Evolutionary conservation across 2,797 vertebrate genomes (phyloP).

Genomic region (Acomys russatus): DNA sequence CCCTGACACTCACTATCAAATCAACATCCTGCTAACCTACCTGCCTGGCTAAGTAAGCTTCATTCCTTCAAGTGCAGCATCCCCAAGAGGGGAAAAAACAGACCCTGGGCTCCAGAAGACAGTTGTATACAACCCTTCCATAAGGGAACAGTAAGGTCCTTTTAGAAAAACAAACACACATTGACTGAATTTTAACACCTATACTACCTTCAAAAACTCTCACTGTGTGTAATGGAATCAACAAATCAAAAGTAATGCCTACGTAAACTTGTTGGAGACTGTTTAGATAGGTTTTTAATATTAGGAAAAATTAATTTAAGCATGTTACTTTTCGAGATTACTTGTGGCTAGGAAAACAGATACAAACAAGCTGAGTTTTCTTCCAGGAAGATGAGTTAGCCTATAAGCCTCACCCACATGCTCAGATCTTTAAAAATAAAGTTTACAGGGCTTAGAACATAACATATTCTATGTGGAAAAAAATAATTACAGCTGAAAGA

Average conservation of each 20-base stretch:
- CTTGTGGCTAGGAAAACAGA: slow-evolving; percentile 49
- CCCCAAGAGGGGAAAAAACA: too few relatives aligned
- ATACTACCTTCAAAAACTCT: slow-evolving; percentile 37
- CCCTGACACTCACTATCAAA: too few relatives aligned
- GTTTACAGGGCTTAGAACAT: slow-evolving; percentile 48
- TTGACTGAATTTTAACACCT: slow-evolving; percentile 29
- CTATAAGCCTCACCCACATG: neutral
- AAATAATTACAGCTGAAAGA: slow-evolving; percentile 68
- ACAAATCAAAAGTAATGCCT: slow-evolving; percentile 30
- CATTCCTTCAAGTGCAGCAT: too few relatives aligned
- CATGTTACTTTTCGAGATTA: neutral
- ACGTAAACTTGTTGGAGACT: slow-evolving; percentile 7
- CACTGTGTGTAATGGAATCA: slow-evolving; percentile 8
- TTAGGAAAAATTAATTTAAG: slow-evolving; percentile 11
- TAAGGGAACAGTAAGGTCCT: slow-evolving; percentile 10
- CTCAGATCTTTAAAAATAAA: slow-evolving; percentile 37
- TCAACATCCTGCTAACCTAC: too few relatives aligned
- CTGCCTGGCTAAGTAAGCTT: too few relatives aligned
- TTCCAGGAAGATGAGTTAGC: neutral
- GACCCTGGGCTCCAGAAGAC: too few relatives aligned
- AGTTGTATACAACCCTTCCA: neutral
- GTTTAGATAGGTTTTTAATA: slow-evolving; percentile 6
- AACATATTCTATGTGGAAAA: neutral
- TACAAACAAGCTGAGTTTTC: neutral
- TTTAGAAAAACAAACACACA: slow-evolving; percentile 23